Evolutionary conservation across 2,888 invertebrate genomes (phyloP), one percentile per base, ranked within the genome.

Genomic region (Anticlea derivata): DNA sequence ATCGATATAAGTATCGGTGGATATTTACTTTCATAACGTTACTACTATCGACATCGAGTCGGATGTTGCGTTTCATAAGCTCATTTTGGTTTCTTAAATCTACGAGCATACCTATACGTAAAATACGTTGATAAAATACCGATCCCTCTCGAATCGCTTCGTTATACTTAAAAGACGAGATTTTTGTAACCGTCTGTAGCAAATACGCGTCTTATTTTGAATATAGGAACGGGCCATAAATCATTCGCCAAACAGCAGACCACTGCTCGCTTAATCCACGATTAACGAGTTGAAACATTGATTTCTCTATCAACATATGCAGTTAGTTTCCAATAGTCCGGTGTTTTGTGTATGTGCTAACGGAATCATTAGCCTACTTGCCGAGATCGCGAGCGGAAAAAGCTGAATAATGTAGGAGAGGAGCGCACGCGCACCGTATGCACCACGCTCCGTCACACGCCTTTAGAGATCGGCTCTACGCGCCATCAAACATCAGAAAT

Each of bases 311-410:
- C 67, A 68, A 62, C 57, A 67, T 67, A 70, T 58, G 81, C 84
- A 83, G 82, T 84, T 80, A 83, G 71, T 70, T 79, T 77, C 78
- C 80, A 77, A 78, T 86, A 70, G 79, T 68, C 74, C 68, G 68
- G 66, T 83, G 84, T 86, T 86, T 84, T 81, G 83, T 86, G 80
- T 80, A 84, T 83, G 81, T 74, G 80, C 78, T 87, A 88, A 87
- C 88, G 89, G 86, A 81, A 83, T 86, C 86, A 84, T 83, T 86
- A 87, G 83, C 86, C 89, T 74, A 86, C 78, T 81, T 88, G 76
- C 62, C 59, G 68, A 69, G 77, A 83, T 79, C 73, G 74, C 79
- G 80, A 77, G 80, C 79, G 80, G 78, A 86, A 86, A 84, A 86
- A 85, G 76, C 71, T 81, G 83, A 82, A 86, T 86, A 80, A 84